Evolutionary conservation across 2,797 vertebrate genomes (phyloP), one percentile per base, ranked within the genome.

Genomic region (Mormyrops attenuatus): DNA sequence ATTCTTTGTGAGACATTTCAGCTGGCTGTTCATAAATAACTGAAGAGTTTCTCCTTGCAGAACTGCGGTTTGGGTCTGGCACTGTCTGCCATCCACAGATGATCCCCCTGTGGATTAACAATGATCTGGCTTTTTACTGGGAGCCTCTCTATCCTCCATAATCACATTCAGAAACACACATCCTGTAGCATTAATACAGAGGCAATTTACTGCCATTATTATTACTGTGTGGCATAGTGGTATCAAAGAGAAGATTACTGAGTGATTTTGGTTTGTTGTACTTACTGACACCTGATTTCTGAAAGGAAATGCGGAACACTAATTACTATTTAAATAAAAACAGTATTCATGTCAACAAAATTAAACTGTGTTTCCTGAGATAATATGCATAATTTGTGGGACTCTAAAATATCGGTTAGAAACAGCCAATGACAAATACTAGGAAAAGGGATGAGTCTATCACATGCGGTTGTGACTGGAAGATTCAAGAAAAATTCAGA

Each of bases 371-470:
- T 80, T 80, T 44, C 38, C 38, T 80, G 41, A 80, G 15, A 80
- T 8, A 80, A 44, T n/a, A n/a, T 41, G 20, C 41, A 41, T 80
- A 80, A n/a, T 73, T 17, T 38, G 60, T 5, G 30, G 1, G 66
- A 30, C 30, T 73, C 30, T 38, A 38, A 69, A 69, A 73, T 73
- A 96, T 95, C 93, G 95, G 95, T 53, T 96, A 92, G 57, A 95
- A 93, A 91, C 95, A 96, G 38, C 94, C 94, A 90, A 92, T 86
- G n/a, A 96, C 91, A 85, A 95, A 95, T 86, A 95, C 84, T 11
- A 95, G 93, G 90, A 96, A 96, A 96, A 85, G 95, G 95, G 89
- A 95, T 77, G 89, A 96, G 91, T 89, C 95, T 95, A 69, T 95
- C 94, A 20, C 93, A 94, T 9, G 94, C 93, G 63, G 95, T 94